A percentile compares a stretch with the other conserved stretches of the same genome.
Evolutionary conservation across 2,888 invertebrate genomes (phyloP).

Genomic region (Pseudoips prasinana): DNA sequence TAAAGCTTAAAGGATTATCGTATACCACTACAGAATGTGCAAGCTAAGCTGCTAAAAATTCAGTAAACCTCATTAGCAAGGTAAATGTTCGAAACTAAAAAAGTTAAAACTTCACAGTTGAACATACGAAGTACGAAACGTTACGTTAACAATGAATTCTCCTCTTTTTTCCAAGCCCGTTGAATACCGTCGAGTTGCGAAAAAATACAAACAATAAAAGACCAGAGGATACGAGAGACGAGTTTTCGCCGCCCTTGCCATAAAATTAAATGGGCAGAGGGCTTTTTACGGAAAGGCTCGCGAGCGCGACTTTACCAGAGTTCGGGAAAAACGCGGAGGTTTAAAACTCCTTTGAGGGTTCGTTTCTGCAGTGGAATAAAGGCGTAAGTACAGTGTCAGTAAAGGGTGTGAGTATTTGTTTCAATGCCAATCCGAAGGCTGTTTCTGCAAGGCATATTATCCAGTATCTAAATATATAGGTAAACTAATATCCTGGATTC

Average conservation of each 20-base stretch:
- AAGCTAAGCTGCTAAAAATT: constrained; percentile 4
- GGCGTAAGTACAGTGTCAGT: constrained; percentile 23
- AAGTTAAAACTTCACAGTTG: constrained; percentile 27
- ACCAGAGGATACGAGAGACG: constrained; percentile 47
- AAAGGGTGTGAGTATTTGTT: too few relatives aligned
- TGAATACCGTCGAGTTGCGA: constrained; percentile 52
- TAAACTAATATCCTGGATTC: too few relatives aligned
- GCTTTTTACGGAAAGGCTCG: constrained; percentile 42
- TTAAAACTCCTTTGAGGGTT: constrained; percentile 34
- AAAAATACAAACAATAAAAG: constrained; percentile 69
- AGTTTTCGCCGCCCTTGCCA: constrained; percentile 59
- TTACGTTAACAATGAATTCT: constrained; percentile 60
- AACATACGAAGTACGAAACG: constrained; percentile 43
- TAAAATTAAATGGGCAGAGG: constrained; percentile 66
- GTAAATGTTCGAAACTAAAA: constrained; percentile 22
- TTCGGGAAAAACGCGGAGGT: constrained; percentile 37
- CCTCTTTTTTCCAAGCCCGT: constrained; percentile 46
- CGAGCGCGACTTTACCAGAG: constrained; percentile 37
- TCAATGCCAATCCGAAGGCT: too few relatives aligned
- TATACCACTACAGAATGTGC: neutral
- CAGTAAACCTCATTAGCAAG: constrained; percentile 23
- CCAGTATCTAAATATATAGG: too few relatives aligned
- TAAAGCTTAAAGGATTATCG: too few relatives aligned
- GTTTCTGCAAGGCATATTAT: too few relatives aligned
- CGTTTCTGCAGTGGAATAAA: constrained; percentile 20